phyloP scores from a whole-genome alignment of 2,888 invertebrate species.

The Cantharis flavilabris region DNA sequence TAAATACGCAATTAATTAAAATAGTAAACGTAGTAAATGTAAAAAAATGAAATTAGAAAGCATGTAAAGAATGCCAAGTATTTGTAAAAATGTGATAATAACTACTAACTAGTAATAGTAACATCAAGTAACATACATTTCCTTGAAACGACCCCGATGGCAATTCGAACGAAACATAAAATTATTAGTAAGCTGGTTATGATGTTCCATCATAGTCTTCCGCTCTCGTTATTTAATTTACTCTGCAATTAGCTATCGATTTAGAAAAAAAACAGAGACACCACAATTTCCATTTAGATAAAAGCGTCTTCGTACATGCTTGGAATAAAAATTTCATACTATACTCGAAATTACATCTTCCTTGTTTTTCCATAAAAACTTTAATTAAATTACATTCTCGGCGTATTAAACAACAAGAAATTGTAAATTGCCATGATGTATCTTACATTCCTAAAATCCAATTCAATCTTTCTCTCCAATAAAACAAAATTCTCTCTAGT shows the following conservation, averaged over 20 bases:
- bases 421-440: background rate
- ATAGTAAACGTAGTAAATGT: background rate
- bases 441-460: background rate
- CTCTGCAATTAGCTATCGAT: background rate
- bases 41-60: background rate
- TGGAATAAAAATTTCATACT: background rate
- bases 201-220: background rate
- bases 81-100: background rate
- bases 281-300: background rate
- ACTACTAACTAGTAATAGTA: background rate
- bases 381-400: background rate
- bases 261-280: background rate
- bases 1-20: background rate
- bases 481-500: background rate
- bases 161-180: slow-evolving; percentile 7
- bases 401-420: background rate
- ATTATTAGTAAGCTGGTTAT: slow-evolving; percentile 7
- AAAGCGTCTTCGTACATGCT: background rate
- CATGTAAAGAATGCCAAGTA: background rate
- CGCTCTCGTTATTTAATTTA: slow-evolving; percentile 12
- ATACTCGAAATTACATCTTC: background rate
- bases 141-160: slow-evolving; percentile 15
- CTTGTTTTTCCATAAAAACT: background rate
- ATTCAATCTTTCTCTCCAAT: background rate
- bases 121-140: slow-evolving; percentile 3